Evolutionary conservation across 2,797 vertebrate species (phyloP), one percentile per base, ranked within the genome.

Genomic region (Sebastes matsubarae): DNA sequence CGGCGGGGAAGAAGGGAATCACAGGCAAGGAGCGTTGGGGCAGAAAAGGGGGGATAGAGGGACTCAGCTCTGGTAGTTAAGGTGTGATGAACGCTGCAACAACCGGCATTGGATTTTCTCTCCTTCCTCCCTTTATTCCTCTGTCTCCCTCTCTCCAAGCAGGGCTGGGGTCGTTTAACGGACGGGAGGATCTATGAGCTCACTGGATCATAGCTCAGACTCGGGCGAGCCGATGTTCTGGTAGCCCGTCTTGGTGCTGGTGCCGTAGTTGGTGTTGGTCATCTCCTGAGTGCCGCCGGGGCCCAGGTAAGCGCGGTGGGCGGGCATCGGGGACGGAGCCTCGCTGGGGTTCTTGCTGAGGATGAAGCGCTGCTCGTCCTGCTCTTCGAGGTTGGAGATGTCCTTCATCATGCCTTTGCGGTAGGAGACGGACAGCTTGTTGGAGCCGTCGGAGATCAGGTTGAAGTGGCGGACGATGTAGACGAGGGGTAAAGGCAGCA

Each of bases 341-440:
- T 99, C 97, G 0, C 96, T 97, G 85, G 97, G 97, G 88, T 96
- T 97, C 93, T 99, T 99, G 90, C 96, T 95, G 82, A 99, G 96
- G 92, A 99, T 99, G 94, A 99, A 99, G 80, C 99, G 97, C 4
- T 99, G 99, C 94, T 99, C 98, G 0, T 99, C 98, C 0, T 97
- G 97, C 87, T 99, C 98, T 78, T 99, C 99, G 81, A 99, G 87
- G 92, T 97, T 99, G 90, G 99, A 99, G 81, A 99, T 97, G 92
- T 99, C 98, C 92, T 99, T 99, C 96, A 98, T 98, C 97, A 99
- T 98, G 75, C 98, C 98, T 82, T 99, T 98, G 83, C 98, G 98
- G 93, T 99, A 99, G 77, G 98, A 98, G 86, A 99, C 98, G 0
- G 98, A 99, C 54, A 99, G 96, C 86, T 97, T 97, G 57, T 99